Percentiles rank a stretch among this genome's conserved stretches.
phyloP scores from a whole-genome alignment of 2,888 invertebrate species.

The Gymnosoma rotundatum region DNA sequence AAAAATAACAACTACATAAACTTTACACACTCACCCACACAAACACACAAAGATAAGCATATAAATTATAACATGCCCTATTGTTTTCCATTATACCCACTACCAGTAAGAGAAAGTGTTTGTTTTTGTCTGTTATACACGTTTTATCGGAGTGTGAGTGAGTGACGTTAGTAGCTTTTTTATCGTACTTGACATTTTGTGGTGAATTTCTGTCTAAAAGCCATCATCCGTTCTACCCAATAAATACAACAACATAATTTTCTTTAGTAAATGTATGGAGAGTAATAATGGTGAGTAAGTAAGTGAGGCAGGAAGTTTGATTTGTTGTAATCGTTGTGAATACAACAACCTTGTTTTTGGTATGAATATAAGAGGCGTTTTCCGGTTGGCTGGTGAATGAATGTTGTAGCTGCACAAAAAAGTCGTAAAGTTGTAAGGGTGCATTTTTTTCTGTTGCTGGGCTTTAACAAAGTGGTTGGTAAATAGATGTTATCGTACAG shows the following conservation, averaged over 20 bases:
- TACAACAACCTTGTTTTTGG: no score
- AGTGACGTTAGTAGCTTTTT: constrained; percentile 77
- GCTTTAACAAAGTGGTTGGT: constrained; percentile 45
- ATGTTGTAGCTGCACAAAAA: constrained; percentile 37
- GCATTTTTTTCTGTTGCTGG: constrained; percentile 36
- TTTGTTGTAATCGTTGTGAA: constrained; percentile 69
- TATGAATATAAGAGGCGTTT: constrained; percentile 77
- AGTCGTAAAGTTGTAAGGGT: constrained; percentile 64
- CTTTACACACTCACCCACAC: constrained; percentile 27
- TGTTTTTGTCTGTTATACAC: constrained; percentile 3
- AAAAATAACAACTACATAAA: constrained; percentile 34
- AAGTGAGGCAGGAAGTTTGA: constrained; percentile 62
- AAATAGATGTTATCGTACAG: constrained; percentile 39
- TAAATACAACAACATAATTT: constrained; percentile 7
- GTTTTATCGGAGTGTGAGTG: constrained; percentile 15
- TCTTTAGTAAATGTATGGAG: background rate
- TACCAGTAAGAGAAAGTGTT: constrained; percentile 5
- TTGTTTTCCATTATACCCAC: background rate
- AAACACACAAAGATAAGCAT: no score
- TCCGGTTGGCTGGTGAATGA: constrained; percentile 78
- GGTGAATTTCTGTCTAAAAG: constrained; percentile 82
- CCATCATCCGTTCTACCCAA: constrained; percentile 74
- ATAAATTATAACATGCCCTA: no score
- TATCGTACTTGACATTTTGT: constrained; percentile 82
- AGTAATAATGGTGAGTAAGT: constrained; percentile 34